These are phyloP conservation scores for Umimayanthus chanpuru DNA, from an alignment of 92 coral and sea anemone species.

Conservation along the genomic window DNA sequence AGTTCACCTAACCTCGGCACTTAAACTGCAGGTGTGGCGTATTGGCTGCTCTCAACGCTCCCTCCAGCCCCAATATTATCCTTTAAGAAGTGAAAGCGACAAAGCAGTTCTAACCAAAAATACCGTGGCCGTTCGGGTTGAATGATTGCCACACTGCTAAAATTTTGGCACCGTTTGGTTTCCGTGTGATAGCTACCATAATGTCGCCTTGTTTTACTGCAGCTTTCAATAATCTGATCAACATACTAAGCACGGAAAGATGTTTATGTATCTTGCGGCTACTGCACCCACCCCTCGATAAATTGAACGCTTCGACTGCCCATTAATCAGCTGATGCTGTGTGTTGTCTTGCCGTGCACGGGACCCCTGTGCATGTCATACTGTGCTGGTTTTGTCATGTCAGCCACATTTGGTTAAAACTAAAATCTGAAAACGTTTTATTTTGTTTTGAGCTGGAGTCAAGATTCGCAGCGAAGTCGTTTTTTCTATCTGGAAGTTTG, in stretches of 20 bases:
- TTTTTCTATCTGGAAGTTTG: too few relatives aligned
- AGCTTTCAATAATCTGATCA: background rate
- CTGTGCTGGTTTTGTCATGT: background rate
- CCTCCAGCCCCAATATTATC: background rate
- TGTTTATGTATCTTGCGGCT: slow-evolving; percentile 17
- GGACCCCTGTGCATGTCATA: background rate
- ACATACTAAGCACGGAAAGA: background rate
- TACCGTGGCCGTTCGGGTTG: background rate
- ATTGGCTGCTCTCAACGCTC: background rate
- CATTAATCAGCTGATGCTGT: background rate
- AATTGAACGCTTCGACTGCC: background rate
- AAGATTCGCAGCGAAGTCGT: too few relatives aligned
- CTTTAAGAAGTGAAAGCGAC: background rate
- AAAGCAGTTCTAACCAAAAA: background rate
- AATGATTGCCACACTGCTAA: background rate
- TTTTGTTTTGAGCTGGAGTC: too few relatives aligned
- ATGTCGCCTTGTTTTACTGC: background rate
- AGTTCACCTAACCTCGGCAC: background rate
- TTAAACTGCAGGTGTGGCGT: background rate
- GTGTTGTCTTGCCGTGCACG: too few relatives aligned
- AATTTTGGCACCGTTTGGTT: background rate
- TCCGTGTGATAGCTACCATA: background rate
- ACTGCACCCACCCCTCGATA: background rate
- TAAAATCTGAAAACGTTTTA: too few relatives aligned
- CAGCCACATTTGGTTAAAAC: background rate